Percentiles rank a stretch among this genome's conserved stretches.
Evolutionary conservation across 2,113 vertebrate species (phyloP).

Genomic region (Petroica traversi): DNA sequence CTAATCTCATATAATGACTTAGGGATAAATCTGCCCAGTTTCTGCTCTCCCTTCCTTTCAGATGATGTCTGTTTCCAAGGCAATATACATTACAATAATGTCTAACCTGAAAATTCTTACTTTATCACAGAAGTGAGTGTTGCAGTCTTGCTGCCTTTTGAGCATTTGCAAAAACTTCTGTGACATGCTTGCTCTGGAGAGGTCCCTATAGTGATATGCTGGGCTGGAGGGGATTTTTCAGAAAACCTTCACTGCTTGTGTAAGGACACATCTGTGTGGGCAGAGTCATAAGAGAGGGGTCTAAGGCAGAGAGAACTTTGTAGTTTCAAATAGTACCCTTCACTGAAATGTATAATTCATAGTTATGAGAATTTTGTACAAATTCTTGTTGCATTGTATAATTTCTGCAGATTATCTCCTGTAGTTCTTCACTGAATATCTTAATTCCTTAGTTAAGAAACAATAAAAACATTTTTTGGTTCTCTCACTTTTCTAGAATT

Average conservation of each 20-base stretch:
- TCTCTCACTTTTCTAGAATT: not conserved
- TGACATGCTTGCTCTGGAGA: not conserved
- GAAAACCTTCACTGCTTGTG: not conserved
- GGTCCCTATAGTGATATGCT: not conserved
- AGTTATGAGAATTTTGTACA: not conserved
- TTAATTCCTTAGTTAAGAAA: not conserved
- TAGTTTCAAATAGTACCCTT: not conserved
- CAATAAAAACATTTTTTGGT: not conserved
- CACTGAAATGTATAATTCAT: not conserved
- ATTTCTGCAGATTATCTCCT: not conserved
- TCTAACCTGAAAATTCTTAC: not conserved
- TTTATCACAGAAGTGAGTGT: not conserved
- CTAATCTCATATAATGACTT: not conserved
- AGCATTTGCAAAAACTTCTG: not conserved
- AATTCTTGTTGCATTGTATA: not conserved
- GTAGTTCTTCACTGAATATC: not conserved
- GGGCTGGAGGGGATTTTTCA: not conserved
- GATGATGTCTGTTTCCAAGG: not conserved
- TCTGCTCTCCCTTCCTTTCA: not conserved
- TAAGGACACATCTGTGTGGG: not conserved
- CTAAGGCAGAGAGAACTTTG: not conserved
- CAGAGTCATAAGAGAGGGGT: not conserved
- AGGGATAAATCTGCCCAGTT: not conserved
- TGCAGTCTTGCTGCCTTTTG: not conserved
- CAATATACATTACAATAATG: not conserved